phyloP scores from a whole-genome alignment of 2,888 invertebrate genomes.

The Mimumesa dahlbomi region DNA sequence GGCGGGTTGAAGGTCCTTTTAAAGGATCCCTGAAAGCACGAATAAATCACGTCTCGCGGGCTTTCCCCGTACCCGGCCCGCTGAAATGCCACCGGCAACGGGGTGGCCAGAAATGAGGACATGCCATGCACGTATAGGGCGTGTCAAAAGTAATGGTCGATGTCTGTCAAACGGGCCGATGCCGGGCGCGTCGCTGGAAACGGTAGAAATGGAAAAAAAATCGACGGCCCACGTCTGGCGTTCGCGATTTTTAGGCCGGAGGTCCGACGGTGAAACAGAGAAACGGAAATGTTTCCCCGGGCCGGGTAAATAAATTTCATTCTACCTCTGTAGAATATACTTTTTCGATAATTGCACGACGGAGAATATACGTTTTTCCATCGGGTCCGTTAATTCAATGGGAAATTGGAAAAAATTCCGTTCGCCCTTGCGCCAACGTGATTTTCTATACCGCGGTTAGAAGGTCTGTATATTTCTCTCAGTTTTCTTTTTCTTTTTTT shows the following conservation, averaged over 20 bases:
- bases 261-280: no score
- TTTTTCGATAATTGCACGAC: no score
- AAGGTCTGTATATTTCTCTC: no score
- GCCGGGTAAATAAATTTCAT: not conserved
- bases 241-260: slow-evolving; percentile 15
- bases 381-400: no score
- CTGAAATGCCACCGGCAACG: slow-evolving; percentile 14
- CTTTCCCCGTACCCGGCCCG: slow-evolving; percentile 25
- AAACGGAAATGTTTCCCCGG: no score
- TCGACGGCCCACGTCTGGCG: slow-evolving; percentile 9
- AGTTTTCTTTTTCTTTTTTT: no score
- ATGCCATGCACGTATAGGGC: slow-evolving; percentile 54
- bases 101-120: slow-evolving; percentile 24
- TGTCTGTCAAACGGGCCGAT: slow-evolving; percentile 57
- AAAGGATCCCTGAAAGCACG: slow-evolving; percentile 61
- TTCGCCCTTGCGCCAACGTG: no score
- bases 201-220: slow-evolving; percentile 17
- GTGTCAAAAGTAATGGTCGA: slow-evolving; percentile 70
- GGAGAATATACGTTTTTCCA: no score
- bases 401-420: no score
- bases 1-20: slow-evolving; percentile 59
- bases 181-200: slow-evolving; percentile 17
- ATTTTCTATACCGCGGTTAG: no score
- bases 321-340: no score
- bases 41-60: slow-evolving; percentile 67